Percentiles rank a stretch among this genome's conserved stretches.
These are phyloP conservation scores for Montipora foliosa DNA, from an alignment of 64 coral and sea anemone species.

Conservation along the genomic window DNA sequence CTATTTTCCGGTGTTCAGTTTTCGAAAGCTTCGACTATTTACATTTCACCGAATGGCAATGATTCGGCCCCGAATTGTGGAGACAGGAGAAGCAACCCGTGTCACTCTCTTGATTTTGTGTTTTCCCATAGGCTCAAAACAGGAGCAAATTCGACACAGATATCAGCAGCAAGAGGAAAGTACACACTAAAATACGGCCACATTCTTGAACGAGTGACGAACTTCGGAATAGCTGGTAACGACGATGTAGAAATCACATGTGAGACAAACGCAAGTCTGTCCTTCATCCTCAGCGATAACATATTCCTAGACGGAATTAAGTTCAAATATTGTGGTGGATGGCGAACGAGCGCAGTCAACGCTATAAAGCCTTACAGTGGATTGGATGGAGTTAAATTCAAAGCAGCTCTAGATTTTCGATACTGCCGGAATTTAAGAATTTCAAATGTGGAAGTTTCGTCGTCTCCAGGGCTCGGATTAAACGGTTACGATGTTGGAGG, in stretches of 20 bases:
- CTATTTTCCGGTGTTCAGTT: background rate
- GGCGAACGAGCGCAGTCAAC: slow-evolving; percentile 29
- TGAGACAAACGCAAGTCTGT: slow-evolving; percentile 60
- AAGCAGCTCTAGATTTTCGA: slow-evolving; percentile 69
- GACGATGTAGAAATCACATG: slow-evolving; percentile 64
- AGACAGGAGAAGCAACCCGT: slow-evolving; percentile 3
- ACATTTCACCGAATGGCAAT: slow-evolving; percentile 48
- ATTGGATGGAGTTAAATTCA: slow-evolving; percentile 36
- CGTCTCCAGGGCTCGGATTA: slow-evolving; percentile 70
- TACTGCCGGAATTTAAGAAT: slow-evolving; percentile 75
- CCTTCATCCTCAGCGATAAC: slow-evolving; percentile 69
- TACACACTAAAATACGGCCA: slow-evolving; percentile 57
- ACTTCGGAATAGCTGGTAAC: slow-evolving; percentile 71
- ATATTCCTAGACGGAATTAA: slow-evolving; percentile 75
- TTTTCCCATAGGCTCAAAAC: slow-evolving; percentile 8
- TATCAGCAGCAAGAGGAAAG: slow-evolving; percentile 44
- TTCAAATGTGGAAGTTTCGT: slow-evolving; percentile 40
- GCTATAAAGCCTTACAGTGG: slow-evolving; percentile 61
- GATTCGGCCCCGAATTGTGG: slow-evolving; percentile 10
- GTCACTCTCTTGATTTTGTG: slow-evolving; percentile 54
- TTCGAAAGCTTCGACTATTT: slow-evolving; percentile 34
- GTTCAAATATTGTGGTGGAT: slow-evolving; percentile 75
- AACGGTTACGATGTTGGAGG: slow-evolving; percentile 64
- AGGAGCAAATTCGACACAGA: slow-evolving; percentile 63
- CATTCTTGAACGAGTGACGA: slow-evolving; percentile 33